Evolutionary conservation across 2,888 invertebrate species (phyloP), one percentile per base, ranked within the genome.

Genomic region (Polydrusus tereticollis): DNA sequence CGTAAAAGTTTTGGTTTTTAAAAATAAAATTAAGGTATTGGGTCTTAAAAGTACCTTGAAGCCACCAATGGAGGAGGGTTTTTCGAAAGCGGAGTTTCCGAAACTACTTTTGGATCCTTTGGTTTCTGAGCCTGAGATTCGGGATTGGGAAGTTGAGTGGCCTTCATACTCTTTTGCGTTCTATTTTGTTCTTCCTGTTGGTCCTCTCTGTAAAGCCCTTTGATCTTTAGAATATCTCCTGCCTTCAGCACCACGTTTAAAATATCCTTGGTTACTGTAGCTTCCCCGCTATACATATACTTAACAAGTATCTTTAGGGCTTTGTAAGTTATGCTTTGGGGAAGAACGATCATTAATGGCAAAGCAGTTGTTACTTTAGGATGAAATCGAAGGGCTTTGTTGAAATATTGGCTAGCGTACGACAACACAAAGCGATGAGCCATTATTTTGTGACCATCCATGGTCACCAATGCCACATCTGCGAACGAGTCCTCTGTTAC

Each of bases 361-460:
- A 85, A 75, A 29, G 82, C 79, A 12, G 83, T 82, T 33, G 81
- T 80, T 4, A 83, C 76, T 77, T 83, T 83, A 1, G 80, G 79
- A 73, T 85, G 84, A 26, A 81, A 73, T 77, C 87, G 88, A 68
- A 89, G 86, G 66, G 89, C 86, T 76, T 89, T 88, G 77, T 88
- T 87, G 60, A 90, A 84, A 79, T 89, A 90, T 33, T 90, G 90
- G 78, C 94, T 94, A 86, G 94, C 94, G 21, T 94, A 93, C 76
- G 94, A 93, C 75, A 95, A 86, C 72, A 95, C 93, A 82, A 95
- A 94, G 83, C 94, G 92, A 88, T 95, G 95, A 14, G 95, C 94
- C 76, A 93, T 92, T 76, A 95, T 92, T 83, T 94, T 94, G 63
- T 91, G 90, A 12, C 94, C 93, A 78, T 93, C 92, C 82, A 91